These are phyloP conservation scores for Nymphalis c-album DNA, from an alignment of 2,888 invertebrate species.

Conservation along the genomic window DNA sequence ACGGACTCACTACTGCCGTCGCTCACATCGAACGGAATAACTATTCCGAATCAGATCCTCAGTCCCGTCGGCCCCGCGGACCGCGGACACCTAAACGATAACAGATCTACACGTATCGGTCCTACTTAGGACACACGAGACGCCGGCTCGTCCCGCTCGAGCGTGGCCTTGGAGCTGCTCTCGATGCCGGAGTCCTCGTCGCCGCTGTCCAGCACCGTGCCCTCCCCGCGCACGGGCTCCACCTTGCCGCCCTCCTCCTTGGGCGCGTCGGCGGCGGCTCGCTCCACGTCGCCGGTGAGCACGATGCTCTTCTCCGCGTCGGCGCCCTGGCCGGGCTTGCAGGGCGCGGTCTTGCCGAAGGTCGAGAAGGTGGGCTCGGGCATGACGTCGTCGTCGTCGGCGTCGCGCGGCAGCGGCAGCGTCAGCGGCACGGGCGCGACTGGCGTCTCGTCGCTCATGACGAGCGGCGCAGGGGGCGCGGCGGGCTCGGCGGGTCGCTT, in stretches of 20 bases:
- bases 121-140: constrained; percentile 59
- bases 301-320: constrained; percentile 62
- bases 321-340: constrained; percentile 48
- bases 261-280: constrained; percentile 44
- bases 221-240: constrained; percentile 79
- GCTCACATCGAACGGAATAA: not conserved
- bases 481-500: constrained; percentile 40
- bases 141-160: constrained; percentile 72
- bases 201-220: constrained; percentile 83
- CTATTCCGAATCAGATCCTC: not conserved
- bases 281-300: constrained; percentile 49
- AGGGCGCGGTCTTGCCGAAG: constrained; percentile 72
- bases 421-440: constrained; percentile 56
- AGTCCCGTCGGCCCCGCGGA: not conserved
- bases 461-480: constrained; percentile 56
- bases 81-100: constrained; percentile 37
- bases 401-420: constrained; percentile 55
- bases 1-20: constrained; percentile 22
- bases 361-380: constrained; percentile 82
- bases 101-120: constrained; percentile 37
- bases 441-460: constrained; percentile 74
- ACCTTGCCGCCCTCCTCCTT: constrained; percentile 52
- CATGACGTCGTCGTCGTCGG: constrained; percentile 53
- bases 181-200: constrained; percentile 85
- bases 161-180: constrained; percentile 81